phyloP scores from a whole-genome alignment of 2,797 vertebrate genomes.

The Rhabdomys pumilio region DNA sequence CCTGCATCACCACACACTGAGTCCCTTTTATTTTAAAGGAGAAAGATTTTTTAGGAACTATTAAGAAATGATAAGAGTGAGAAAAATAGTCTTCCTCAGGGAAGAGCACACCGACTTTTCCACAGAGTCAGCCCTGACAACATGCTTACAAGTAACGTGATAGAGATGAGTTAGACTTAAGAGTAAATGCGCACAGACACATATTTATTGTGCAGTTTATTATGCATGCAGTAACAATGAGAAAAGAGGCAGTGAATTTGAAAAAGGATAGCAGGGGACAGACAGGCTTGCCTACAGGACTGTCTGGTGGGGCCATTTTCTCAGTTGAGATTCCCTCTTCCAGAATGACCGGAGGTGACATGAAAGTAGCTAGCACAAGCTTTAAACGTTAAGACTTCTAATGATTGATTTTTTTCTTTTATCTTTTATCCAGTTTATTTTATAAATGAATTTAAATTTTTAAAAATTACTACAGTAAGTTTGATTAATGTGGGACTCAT shows the following conservation, averaged over 20 bases:
- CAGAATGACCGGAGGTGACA: neutral
- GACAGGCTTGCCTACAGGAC: neutral
- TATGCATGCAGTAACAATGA: neutral
- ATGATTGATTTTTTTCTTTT: neutral
- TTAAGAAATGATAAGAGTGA: neutral
- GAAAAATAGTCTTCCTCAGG: neutral
- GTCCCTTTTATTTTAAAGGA: neutral
- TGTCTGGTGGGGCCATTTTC: neutral
- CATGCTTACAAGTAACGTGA: neutral
- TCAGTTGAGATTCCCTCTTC: neutral
- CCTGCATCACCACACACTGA: neutral
- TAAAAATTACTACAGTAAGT: neutral
- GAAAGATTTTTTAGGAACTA: neutral
- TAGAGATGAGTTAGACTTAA: neutral
- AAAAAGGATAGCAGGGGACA: neutral
- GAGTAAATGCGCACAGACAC: no score
- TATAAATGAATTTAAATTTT: neutral
- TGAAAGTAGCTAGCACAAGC: neutral
- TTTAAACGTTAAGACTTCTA: neutral
- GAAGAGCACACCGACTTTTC: neutral
- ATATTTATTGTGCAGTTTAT: no score
- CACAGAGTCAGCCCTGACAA: neutral
- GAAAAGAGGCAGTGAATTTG: neutral
- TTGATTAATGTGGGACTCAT: neutral
- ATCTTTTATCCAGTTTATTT: neutral